Conservation (phyloP, 1,140 invertebrate genomes). For the Ceratina australensis region DNA sequence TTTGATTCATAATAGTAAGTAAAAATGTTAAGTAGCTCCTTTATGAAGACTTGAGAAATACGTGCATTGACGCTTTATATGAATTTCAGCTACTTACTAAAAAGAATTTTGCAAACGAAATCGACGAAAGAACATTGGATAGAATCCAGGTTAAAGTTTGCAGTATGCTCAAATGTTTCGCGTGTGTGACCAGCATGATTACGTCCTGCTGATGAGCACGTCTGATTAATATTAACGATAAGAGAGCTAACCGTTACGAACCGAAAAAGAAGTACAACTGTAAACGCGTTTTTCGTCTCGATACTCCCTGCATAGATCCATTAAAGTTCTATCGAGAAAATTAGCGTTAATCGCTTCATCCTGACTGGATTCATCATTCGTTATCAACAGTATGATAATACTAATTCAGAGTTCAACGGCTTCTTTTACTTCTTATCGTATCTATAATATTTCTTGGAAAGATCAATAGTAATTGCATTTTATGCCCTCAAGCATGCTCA, state of each 20-base stretch:
- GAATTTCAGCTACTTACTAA: no score
- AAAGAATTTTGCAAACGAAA: no score
- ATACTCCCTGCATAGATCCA: background rate
- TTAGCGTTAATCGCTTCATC: background rate
- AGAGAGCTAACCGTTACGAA: slow-evolving; percentile 43
- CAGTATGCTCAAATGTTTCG: slow-evolving; percentile 21
- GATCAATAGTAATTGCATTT: no score
- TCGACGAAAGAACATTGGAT: slow-evolving; percentile 5
- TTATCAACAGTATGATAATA: no score
- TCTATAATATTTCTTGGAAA: no score
- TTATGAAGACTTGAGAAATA: no score
- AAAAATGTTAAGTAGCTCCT: no score
- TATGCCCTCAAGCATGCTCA: no score
- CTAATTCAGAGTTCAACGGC: no score
- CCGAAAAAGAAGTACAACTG: slow-evolving; percentile 27
- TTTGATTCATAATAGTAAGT: no score
- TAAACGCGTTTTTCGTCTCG: slow-evolving; percentile 4
- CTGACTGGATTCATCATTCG: background rate
- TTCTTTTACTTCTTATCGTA: no score
- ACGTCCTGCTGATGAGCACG: slow-evolving; percentile 12
- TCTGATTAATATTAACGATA: slow-evolving; percentile 62
- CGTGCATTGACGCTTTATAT: no score
- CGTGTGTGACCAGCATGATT: slow-evolving; percentile 44
- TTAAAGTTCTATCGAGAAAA: slow-evolving; percentile 1
- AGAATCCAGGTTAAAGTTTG: slow-evolving; percentile 33